Evolutionary conservation across 2,113 vertebrate genomes (phyloP).

Genomic region (Rhynchomys soricoides): DNA sequence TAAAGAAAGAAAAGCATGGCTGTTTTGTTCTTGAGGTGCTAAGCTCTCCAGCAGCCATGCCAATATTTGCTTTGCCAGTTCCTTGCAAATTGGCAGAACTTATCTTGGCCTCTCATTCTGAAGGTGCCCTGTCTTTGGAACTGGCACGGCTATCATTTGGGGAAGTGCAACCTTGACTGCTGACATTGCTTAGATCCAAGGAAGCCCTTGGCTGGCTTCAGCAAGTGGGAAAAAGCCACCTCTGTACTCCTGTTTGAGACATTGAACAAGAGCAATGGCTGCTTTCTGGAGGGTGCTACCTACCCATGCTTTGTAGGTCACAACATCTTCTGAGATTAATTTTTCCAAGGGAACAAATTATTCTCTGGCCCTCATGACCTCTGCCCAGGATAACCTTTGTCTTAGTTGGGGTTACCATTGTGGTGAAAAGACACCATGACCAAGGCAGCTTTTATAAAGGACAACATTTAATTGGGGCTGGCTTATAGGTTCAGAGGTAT

Average conservation of each 20-base stretch:
- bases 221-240: background rate
- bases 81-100: background rate
- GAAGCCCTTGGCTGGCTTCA: background rate
- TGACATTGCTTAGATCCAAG: background rate
- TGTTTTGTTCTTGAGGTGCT: background rate
- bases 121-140: slow-evolving; percentile 59
- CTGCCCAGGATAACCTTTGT: background rate
- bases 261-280: background rate
- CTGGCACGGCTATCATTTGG: background rate
- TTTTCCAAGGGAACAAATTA: background rate
- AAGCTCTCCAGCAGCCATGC: background rate
- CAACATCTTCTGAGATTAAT: background rate
- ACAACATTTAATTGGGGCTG: too few relatives aligned
- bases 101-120: slow-evolving; percentile 52
- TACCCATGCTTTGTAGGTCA: background rate
- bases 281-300: background rate
- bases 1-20: background rate
- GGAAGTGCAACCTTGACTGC: background rate
- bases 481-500: too few relatives aligned
- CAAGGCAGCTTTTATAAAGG: too few relatives aligned
- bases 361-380: background rate
- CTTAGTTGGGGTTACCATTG: too few relatives aligned
- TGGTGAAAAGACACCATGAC: too few relatives aligned
- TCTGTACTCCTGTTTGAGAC: background rate
- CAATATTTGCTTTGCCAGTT: slow-evolving; percentile 8